Base-by-base conservation (phyloP, 1,140 invertebrate genomes). In the Polypedilum vanderplanki region DNA sequence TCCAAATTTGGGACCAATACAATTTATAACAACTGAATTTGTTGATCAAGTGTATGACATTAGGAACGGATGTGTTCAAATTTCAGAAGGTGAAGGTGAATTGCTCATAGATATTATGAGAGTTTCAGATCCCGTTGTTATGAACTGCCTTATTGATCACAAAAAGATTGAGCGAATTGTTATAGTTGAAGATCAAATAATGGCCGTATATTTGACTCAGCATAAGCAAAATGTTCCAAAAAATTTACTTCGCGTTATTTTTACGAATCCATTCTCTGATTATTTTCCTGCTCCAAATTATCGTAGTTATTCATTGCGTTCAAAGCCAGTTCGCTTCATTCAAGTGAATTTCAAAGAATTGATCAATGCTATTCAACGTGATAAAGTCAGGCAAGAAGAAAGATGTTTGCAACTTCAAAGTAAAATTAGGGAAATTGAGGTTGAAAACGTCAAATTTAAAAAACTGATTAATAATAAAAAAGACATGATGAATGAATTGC, bases 81-180 rank as follows among this genome's bases (percentile, higher is more conserved):
- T 83, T 85, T 12, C 77, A 9, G 79, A 78, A 41, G 78, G 78
- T 3, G 74, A 75, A 10, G 65, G 65, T 20, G 17, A 9, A 10
- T 77, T 80, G 3, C 33, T 81, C 3, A 78, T 82, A 65, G 77
- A 93, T 77, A 83, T 88, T 73, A 84, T 97, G 74, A 85, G 88
- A 75, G 88, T 94, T 77, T 83, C 86, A 5, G 88, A 96, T 84
- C 86, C 90, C 1, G 87, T 93, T 3, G 88, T 96, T 1, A 87
- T 89, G 74, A 97, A 98, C 84, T 91, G 87, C 78, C 84, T 97
- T 2, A 92, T 98, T 76, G 95, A 98, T 86, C 89, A 90, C 79
- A 80, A 87, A n/a, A 83, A 82, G 70, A 83, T 91, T 41, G 92
- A 94, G 81, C 85, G 84, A 57, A 85, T 92, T 15, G 80, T 94